A percentile compares a stretch with the other conserved stretches of the same genome.
Evolutionary conservation across 2,113 vertebrate genomes (phyloP).

Genomic region (Passer domesticus): DNA sequence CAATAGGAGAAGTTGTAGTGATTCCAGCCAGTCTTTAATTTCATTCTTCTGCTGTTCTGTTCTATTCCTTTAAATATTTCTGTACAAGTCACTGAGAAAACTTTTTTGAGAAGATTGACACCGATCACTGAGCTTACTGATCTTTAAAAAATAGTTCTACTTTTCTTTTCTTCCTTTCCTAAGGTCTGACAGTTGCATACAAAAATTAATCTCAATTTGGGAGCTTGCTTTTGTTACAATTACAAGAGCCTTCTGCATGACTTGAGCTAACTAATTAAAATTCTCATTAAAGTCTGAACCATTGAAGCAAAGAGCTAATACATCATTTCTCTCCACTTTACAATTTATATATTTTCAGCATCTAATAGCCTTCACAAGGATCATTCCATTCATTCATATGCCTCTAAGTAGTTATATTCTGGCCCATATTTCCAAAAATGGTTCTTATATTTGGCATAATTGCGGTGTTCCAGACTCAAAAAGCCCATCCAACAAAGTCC

Average conservation of each 20-base stretch:
- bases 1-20: not conserved
- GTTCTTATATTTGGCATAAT: not conserved
- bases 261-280: constrained; percentile 51
- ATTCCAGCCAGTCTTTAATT: not conserved
- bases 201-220: constrained; percentile 7
- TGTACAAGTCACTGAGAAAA: not conserved
- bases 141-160: not conserved
- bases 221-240: not conserved
- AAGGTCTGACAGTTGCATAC: not conserved
- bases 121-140: not conserved
- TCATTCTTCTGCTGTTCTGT: not conserved
- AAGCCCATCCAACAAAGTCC: not conserved
- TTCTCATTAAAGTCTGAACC: constrained; percentile 27
- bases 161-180: not conserved
- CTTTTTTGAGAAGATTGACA: not conserved
- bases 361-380: constrained; percentile 20
- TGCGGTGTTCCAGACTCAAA: not conserved
- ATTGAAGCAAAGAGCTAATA: constrained; percentile 35
- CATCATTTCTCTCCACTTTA: constrained; percentile 17
- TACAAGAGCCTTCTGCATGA: constrained; percentile 26
- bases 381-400: constrained; percentile 26
- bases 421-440: not conserved
- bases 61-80: not conserved
- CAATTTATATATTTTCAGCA: constrained; percentile 27
- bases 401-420: constrained; percentile 1